These are phyloP conservation scores for Montipora efflorescens DNA, from an alignment of 64 coral and sea anemone genomes.

Conservation along the genomic window DNA sequence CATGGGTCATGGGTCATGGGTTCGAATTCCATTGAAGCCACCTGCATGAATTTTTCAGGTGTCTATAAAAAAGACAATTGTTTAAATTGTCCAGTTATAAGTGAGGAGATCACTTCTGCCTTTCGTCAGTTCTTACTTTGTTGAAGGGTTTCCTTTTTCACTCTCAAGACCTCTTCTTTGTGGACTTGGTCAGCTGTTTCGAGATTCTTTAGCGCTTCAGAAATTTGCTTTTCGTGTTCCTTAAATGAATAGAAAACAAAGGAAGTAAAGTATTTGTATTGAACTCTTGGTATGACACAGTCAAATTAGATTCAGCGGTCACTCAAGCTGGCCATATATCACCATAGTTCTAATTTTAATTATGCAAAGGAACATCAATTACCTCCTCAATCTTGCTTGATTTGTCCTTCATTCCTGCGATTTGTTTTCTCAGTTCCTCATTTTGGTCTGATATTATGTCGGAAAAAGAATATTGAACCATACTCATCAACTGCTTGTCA, in stretches of 20 bases:
- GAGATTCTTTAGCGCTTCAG: constrained; percentile 46
- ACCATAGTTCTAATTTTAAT: too few species aligned
- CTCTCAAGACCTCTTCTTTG: constrained; percentile 61
- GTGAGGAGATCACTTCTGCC: too few species aligned
- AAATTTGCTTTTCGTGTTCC: constrained; percentile 74
- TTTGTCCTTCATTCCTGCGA: constrained; percentile 3
- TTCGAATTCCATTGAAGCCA: too few species aligned
- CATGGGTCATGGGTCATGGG: too few species aligned
- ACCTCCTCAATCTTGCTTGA: constrained; percentile 5
- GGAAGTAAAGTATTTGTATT: neutral
- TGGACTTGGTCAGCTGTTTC: constrained; percentile 42
- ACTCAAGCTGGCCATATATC: too few species aligned
- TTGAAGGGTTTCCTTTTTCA: constrained; percentile 56
- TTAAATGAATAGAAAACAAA: neutral
- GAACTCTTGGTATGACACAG: too few species aligned
- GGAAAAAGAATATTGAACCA: neutral
- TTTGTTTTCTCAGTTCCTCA: constrained; percentile 9
- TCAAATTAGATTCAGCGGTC: too few species aligned
- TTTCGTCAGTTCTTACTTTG: constrained; percentile 21
- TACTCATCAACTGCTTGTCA: neutral
- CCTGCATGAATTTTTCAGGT: too few species aligned
- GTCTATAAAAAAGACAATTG: too few species aligned
- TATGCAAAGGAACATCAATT: neutral
- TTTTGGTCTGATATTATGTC: neutral
- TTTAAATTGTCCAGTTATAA: too few species aligned